These are phyloP conservation scores for Digitonthophagus gazella DNA, from an alignment of 2,888 invertebrate species.

Conservation along the genomic window DNA sequence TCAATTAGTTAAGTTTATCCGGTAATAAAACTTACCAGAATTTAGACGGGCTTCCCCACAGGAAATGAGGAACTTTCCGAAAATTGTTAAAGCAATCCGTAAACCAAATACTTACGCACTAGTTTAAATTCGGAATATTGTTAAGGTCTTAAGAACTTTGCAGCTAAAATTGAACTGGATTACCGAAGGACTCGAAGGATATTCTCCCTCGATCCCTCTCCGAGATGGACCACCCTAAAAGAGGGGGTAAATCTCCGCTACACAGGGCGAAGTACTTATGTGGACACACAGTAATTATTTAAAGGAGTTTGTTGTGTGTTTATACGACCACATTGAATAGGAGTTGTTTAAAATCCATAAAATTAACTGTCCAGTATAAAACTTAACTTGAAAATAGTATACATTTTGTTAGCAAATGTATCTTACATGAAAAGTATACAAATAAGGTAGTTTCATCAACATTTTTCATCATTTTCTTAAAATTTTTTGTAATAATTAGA, in stretches of 20 bases:
- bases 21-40: constrained; percentile 19
- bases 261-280: no score
- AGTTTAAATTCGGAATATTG: constrained; percentile 34
- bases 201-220: background rate
- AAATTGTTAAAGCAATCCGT: constrained; percentile 28
- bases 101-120: constrained; percentile 32
- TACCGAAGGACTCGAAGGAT: constrained; percentile 33
- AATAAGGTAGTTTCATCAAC: no score
- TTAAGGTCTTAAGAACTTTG: constrained; percentile 35
- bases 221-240: constrained; percentile 3
- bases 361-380: no score
- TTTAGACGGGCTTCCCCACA: background rate
- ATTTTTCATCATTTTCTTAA: no score
- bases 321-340: no score
- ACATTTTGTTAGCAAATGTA: no score
- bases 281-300: no score
- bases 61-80: constrained; percentile 17
- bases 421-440: no score
- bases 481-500: no score
- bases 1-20: constrained; percentile 19
- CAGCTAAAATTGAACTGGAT: constrained; percentile 36
- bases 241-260: constrained; percentile 4
- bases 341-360: no score
- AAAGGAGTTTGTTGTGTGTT: no score
- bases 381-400: no score